Conservation (phyloP, 1,140 invertebrate species). For the Aphelenchoides avenae region DNA sequence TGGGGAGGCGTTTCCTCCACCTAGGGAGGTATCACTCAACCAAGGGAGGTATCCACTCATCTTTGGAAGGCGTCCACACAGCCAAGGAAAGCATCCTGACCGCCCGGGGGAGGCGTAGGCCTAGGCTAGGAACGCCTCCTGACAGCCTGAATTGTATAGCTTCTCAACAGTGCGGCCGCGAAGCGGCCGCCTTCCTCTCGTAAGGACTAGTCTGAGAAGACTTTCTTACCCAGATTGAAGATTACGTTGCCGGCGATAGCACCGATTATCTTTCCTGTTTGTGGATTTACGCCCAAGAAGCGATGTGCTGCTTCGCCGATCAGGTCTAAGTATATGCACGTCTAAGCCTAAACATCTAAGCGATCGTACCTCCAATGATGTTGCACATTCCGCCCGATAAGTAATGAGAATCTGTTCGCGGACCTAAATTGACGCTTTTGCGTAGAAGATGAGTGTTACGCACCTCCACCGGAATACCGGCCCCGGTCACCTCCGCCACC, state of each 20-base stretch:
- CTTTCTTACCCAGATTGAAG: conserved; percentile 52
- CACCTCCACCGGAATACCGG: conserved; percentile 31
- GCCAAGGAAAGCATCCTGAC: too few species aligned
- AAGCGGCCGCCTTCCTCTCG: conserved; percentile 58
- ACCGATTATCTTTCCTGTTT: conserved; percentile 52
- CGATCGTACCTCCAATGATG: conserved; percentile 33
- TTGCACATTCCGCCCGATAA: conserved; percentile 45
- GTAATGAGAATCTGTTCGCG: neutral
- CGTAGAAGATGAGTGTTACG: conserved; percentile 15
- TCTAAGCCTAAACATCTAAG: conserved; percentile 13
- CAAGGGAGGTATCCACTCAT: too few species aligned
- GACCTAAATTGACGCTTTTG: conserved; percentile 20
- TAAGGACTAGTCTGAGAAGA: conserved; percentile 51
- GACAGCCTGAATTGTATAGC: too few species aligned
- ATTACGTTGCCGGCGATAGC: conserved; percentile 39
- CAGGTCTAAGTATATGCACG: conserved; percentile 35
- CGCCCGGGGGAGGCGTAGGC: too few species aligned
- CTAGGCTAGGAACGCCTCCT: too few species aligned
- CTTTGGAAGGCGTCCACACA: too few species aligned
- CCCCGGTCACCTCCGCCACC: conserved; percentile 37
- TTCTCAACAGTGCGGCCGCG: too few species aligned
- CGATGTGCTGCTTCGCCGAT: conserved; percentile 55
- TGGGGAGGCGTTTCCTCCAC: too few species aligned
- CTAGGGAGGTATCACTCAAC: too few species aligned
- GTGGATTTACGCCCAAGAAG: conserved; percentile 54